Base-by-base conservation (phyloP, 2,888 invertebrate species). In the Alcis repandata region DNA sequence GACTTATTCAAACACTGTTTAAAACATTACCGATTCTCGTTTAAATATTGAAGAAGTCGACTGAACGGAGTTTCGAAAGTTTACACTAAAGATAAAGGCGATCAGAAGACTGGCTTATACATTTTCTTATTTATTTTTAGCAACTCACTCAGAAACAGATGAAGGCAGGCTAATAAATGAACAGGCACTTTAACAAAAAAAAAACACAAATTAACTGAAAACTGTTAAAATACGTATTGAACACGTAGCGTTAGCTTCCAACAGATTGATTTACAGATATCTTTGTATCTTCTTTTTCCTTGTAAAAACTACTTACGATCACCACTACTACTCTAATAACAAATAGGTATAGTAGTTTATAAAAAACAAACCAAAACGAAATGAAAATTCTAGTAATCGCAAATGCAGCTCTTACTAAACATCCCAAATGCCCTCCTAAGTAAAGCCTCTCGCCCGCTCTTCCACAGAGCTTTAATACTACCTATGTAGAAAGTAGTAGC, bases 401-500 rank as follows among this genome's bases (percentile, higher is more conserved):
- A 36, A 49, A 20, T 45, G 10, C 63, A 63, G 33, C 46, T 58
- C 49, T 27, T 64, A 49, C 22, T 11, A 19, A 27, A 59, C 15
- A 27, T 27, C n/a, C 40, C 41, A 36, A 43, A 43, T 54, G 1
- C 48, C 27, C 27, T 45, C 22, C 9, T 27, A 32, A 40, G 36
- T 36, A 8, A 38, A 51, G 45, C 38, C 43, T 32, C 48, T 40
- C 56, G 40, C 20, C 56, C 52, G 62, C 68, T 74, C 36, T 38
- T 33, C 79, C 75, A 68, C 73, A 77, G 79, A 82, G 77, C 74
- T 78, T 77, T 76, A 83, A 80, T 57, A 27, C 27, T 2, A 27
- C 15, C 56, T 40, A 75, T 82, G 85, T 87, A 17, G 10, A 22
- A 43, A 36, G 53, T 83, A 85, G 79, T 78, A 74, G 74, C 71